Base-by-base conservation (phyloP, 2,113 vertebrate species). In the Aleadryas rufinucha region DNA sequence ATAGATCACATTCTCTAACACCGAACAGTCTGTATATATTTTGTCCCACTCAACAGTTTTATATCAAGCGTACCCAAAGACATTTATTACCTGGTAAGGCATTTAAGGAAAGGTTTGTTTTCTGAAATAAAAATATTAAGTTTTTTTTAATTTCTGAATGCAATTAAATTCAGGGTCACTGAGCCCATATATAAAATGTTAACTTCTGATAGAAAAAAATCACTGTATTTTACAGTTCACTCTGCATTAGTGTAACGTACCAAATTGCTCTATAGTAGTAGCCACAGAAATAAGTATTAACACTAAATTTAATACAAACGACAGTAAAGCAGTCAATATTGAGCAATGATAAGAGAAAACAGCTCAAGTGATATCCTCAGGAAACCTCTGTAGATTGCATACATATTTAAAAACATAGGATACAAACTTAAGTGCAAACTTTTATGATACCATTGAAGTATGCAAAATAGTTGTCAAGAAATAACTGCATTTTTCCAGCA, bases 381-480 rank as follows among this genome's bases (percentile, higher is more conserved):
- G 93, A 96, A 95, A 87, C 93, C 85, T 96, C 87, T 93, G 87
- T 41, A 97, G 89, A 69, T 56, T 92, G 78, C 56, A 97, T 22
- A 88, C 30, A 89, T 95, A 87, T 96, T 97, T 95, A 72, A 92
- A 98, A 57, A n/a, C 98, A 97, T 82, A 98, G 96, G 97, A 97
- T 97, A 97, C 84, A 92, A 44, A 90, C 56, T 74, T 30, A 86
- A 78, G 35, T 47, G 70, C 21, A 59, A 93, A 42, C 26, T 63
- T 84, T n/a, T 37, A 79, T n/a, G 37, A 75, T 6, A 74, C 7
- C 26, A 57, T 21, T 33, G 24, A 5, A 60, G 33, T 24, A 74
- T 16, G 16, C 63, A 93, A 91, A 90, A 92, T 23, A 2, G 17
- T 84, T 75, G 15, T 35, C 5, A 11, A 57, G 65, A 86, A 78